Base-by-base conservation (phyloP, 2,888 invertebrate genomes). In the Drosophila lutescens region DNA sequence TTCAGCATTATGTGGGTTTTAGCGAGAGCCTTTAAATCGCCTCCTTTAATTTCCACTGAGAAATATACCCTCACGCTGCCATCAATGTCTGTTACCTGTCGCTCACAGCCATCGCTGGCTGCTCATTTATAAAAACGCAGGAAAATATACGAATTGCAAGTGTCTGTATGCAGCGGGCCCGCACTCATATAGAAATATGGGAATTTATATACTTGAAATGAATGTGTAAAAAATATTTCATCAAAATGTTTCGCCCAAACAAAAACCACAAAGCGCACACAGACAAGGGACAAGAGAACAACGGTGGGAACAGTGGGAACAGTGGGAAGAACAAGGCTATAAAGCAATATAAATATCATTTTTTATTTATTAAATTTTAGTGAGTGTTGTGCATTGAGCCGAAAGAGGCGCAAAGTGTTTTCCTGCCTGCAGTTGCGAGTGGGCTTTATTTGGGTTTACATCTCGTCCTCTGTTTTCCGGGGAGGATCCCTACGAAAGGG, bases 281-380 rank as follows among this genome's bases (percentile, higher is more conserved):
- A 70, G 57, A 51, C 60, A 53, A 51, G 36, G 55, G 56, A 51
- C 44, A n/a, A n/a, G 46, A 44, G 60, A 56, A 36, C 38, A 46
- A 34, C 49, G 34, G 0, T 23, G 54, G 59, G 60, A 56, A 36
- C 38, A 41, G 13, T 32, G 34, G 0, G 46, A 34, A 56, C 55
- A 59, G 51, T 53, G 62, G 41, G 36, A 51, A 65, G 46, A 71
- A 60, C 68, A 72, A 73, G 76, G 77, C 84, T 74, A 77, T 84
- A 81, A 81, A 84, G 81, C 84, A 81, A 86, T 84, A 84, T 86
- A 84, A 86, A 84, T 86, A 86, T 78, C 71, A 86, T 86, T 81
- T 84, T 84, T 84, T 79, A 86, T 84, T 84, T 84, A 86, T 81
- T 84, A 86, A 78, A 84, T 78, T 84, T 84, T 84, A 84, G 83